Percentiles rank a stretch among this genome's conserved stretches.
Evolutionary conservation across 2,797 vertebrate species (phyloP).

Genomic region (Argya squamiceps): DNA sequence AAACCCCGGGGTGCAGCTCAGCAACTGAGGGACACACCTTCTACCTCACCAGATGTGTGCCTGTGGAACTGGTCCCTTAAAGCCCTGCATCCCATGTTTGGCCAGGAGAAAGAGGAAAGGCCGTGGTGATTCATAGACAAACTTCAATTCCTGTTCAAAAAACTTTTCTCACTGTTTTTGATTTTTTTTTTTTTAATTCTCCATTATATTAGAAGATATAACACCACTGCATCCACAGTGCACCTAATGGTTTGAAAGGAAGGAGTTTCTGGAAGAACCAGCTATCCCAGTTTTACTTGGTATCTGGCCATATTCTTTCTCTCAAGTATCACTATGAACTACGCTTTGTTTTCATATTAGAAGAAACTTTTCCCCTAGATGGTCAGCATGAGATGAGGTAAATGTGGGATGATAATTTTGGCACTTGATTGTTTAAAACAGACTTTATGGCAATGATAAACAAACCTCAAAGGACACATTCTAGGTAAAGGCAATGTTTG

Average conservation of each 20-base stretch:
- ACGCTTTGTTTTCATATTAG: not conserved
- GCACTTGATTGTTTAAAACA: not conserved
- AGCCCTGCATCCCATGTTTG: not conserved
- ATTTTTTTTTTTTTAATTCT: not conserved
- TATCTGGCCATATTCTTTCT: not conserved
- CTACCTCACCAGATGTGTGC: rapidly evolving
- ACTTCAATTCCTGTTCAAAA: not conserved
- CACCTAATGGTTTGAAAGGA: not conserved
- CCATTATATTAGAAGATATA: not conserved
- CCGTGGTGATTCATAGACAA: rapidly evolving
- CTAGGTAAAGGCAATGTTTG: not conserved
- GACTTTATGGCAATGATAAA: not conserved
- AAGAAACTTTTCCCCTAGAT: not conserved
- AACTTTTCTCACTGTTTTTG: not conserved
- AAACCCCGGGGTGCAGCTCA: not conserved
- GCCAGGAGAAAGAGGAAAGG: not conserved
- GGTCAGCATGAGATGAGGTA: not conserved
- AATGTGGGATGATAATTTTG: not conserved
- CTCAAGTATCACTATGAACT: not conserved
- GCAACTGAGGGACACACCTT: not conserved
- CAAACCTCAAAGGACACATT: not conserved
- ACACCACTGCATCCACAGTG: not conserved
- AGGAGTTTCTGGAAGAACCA: not conserved
- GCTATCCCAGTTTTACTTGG: not conserved
- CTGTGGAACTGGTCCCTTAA: not conserved